Evolutionary conservation across 2,797 vertebrate genomes (phyloP), one percentile per base, ranked within the genome.

Genomic region (Eulemur rubriventer): DNA sequence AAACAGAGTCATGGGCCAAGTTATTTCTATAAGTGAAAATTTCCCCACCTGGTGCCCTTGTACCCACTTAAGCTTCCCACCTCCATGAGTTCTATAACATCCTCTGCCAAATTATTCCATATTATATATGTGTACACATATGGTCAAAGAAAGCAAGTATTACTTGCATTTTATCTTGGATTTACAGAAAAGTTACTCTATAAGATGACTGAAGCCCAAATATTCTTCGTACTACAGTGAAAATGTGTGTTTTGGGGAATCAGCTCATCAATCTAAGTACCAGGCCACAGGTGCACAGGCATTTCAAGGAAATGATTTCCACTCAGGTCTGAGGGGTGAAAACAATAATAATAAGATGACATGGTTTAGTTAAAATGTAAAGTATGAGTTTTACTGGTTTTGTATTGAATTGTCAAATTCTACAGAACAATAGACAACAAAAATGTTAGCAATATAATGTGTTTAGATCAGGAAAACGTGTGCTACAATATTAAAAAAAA

Each of bases 351-450:
- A 72, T 61, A 63, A 89, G 41, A 38, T 65, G 26, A 79, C 63
- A n/a, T 48, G 16, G 1, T 85, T 90, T 80, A 26, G n/a, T 57
- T 91, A 55, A 86, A 92, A 82, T n/a, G 12, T 78, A 95, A 91
- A 57, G 33, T 38, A n/a, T 26, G 24, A 50, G 55, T 61, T 70
- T 93, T 70, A 84, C 89, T 38, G n/a, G 50, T 92, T 83, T 87
- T 80, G 28, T 91, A 91, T 35, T 96, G 86, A 93, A 76, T 52
- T n/a, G 4, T 72, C 65, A 92, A 83, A 41, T 92, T 63, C 88
- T 93, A 35, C 38, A 43, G 67, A 82, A 95, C 87, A 75, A 89
- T 89, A 86, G 55, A 75, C 33, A 95, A 73, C 81, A 91, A 86
- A 93, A 96, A 78, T 55, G 17, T 52, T 76, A 85, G 26, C 63